Percentiles rank a stretch among this genome's conserved stretches.
phyloP scores from a whole-genome alignment of 2,113 vertebrate genomes.

The Apeltes quadracus region DNA sequence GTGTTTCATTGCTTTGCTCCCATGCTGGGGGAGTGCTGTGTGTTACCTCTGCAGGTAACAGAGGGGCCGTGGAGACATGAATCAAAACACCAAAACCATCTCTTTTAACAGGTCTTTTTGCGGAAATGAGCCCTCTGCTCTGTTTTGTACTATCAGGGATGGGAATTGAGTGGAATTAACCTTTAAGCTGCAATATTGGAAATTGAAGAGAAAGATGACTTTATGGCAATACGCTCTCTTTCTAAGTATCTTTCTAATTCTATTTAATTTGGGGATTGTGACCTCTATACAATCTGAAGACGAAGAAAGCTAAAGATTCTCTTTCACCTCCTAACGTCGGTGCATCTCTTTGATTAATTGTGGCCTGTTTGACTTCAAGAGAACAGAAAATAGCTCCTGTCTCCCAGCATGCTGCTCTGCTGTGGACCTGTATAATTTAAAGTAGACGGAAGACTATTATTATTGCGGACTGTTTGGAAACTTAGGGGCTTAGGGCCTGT shows the following conservation, averaged over 20 bases:
- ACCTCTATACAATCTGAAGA: not conserved
- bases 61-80: not conserved
- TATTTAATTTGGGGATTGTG: not conserved
- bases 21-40: not conserved
- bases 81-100: not conserved
- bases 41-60: not conserved
- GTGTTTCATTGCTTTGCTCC: not conserved
- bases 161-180: not conserved
- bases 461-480: not conserved
- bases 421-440: slow-evolving; percentile 16
- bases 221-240: not conserved
- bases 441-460: not conserved
- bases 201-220: not conserved
- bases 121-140: not conserved
- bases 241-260: not conserved
- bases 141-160: not conserved
- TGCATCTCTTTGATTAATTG: slow-evolving; percentile 10
- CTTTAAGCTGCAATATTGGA: not conserved
- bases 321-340: not conserved
- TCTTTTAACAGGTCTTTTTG: not conserved
- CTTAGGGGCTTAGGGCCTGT: not conserved
- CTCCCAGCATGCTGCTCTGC: not conserved
- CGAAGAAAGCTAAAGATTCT: not conserved
- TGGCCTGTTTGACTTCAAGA: slow-evolving; percentile 9
- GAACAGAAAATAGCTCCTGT: slow-evolving; percentile 17